Percentiles rank a stretch among this genome's conserved stretches.
Conservation (phyloP, 2,113 vertebrate genomes). For the Lathamus discolor region DNA sequence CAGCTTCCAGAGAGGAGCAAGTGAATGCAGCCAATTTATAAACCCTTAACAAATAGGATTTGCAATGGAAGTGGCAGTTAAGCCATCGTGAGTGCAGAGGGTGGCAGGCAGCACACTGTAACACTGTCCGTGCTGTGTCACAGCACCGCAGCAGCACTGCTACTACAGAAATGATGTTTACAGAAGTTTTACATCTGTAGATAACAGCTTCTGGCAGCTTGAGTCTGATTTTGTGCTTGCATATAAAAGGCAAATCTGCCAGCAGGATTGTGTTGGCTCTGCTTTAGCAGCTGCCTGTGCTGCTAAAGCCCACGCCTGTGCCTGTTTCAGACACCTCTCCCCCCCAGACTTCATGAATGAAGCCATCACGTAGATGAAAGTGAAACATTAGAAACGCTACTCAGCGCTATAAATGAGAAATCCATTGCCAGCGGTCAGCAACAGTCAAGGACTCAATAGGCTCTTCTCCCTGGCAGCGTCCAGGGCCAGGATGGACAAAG, state of each 20-base stretch:
- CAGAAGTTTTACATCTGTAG: slow-evolving; percentile 12
- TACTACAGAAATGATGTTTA: not conserved
- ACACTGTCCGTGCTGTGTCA: not conserved
- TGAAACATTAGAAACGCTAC: not conserved
- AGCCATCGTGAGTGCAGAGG: not conserved
- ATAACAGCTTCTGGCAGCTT: slow-evolving; percentile 8
- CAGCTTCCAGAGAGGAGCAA: not conserved
- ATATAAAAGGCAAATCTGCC: not conserved
- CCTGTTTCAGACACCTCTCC: not conserved
- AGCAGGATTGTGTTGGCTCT: not conserved
- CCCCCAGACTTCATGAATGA: not conserved
- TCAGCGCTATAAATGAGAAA: not conserved
- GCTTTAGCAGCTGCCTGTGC: not conserved
- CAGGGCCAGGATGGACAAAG: not conserved
- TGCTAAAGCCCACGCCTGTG: not conserved
- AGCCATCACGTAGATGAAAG: not conserved
- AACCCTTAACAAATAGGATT: slow-evolving; percentile 36
- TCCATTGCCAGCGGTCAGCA: not conserved
- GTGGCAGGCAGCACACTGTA: not conserved
- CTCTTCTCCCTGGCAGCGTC: not conserved
- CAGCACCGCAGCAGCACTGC: not conserved
- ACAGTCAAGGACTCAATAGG: not conserved
- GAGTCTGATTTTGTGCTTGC: not conserved
- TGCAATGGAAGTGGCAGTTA: slow-evolving; percentile 25
- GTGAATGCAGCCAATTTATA: slow-evolving; percentile 35